These are phyloP conservation scores for Chascanopsetta lugubris DNA, from an alignment of 2,113 vertebrate genomes.

Conservation along the genomic window DNA sequence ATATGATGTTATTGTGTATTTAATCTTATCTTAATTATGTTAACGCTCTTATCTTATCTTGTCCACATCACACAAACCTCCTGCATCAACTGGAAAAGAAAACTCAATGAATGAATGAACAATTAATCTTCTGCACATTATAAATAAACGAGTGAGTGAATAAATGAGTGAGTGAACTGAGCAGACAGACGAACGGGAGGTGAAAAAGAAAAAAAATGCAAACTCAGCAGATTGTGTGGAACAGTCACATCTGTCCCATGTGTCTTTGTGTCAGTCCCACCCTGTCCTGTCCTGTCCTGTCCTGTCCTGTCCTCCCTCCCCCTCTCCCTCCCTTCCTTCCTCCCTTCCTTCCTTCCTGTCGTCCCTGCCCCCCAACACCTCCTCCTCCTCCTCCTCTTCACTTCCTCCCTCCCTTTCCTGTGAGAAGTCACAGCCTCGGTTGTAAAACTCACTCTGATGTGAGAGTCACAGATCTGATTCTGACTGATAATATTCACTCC, in stretches of 20 bases:
- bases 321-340: conserved; percentile 50
- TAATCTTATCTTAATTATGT: too few relatives aligned
- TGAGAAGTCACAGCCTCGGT: conserved; percentile 57
- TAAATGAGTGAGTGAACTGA: background rate
- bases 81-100: too few relatives aligned
- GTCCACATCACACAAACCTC: too few relatives aligned
- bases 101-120: too few relatives aligned
- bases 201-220: background rate
- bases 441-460: background rate
- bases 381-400: conserved; percentile 23
- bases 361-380: conserved; percentile 41
- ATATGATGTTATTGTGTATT: too few relatives aligned
- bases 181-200: background rate
- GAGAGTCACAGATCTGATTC: background rate
- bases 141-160: too few relatives aligned
- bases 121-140: too few relatives aligned
- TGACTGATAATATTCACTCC: background rate
- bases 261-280: conserved; percentile 41
- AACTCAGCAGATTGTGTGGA: conserved; percentile 27
- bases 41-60: too few relatives aligned
- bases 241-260: background rate
- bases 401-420: conserved; percentile 49
- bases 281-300: conserved; percentile 42
- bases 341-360: conserved; percentile 48
- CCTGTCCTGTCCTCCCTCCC: conserved; percentile 37